Evolutionary conservation across 2,888 invertebrate species (phyloP), one percentile per base, ranked within the genome.

Genomic region (Melinaea menophilus): DNA sequence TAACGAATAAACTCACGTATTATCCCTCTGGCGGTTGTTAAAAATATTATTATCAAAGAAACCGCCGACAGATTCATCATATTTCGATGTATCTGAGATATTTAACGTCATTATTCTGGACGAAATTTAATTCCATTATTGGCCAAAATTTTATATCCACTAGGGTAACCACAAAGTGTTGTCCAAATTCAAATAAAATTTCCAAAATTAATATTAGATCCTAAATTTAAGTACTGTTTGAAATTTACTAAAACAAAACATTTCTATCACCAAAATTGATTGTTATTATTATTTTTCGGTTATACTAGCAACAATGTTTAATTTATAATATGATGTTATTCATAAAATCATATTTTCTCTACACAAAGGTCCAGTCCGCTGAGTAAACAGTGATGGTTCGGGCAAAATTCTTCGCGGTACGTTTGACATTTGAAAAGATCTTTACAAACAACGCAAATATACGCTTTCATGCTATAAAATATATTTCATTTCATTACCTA

Each of bases 71-170:
- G 80, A 90, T 89, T 80, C 77, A 87, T 89, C 90, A 89, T 86
- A 80, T 79, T 80, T 74, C 74, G 81, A 80, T 81, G 73, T 77
- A 82, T 85, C 77, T 79, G 80, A 75, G 90, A 89, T 88, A 90
- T 87, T 86, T 85, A 89, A 89, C 87, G 86, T 89, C 82, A 84
- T 86, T 86, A 85, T 86, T 75, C 80, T 80, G 78, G 81, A 78
- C 79, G 81, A 80, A 78, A 81, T 79, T 80, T 86, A 79, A 84
- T 84, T 75, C 86, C 73, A 84, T 87, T 88, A 84, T 87, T 79
- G 80, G 75, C 69, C 71, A 76, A 79, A 79, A 78, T 75, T 72
- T 75, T 74, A 69, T 71, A 75, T 74, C 77, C 76, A 77, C 75
- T 80, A 76, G 72, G 69, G 65, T 62, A 33, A 57, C 71, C 69